Evolutionary conservation across 1,140 invertebrate species (phyloP).

Genomic region (Leptinotarsa undecemlineata): DNA sequence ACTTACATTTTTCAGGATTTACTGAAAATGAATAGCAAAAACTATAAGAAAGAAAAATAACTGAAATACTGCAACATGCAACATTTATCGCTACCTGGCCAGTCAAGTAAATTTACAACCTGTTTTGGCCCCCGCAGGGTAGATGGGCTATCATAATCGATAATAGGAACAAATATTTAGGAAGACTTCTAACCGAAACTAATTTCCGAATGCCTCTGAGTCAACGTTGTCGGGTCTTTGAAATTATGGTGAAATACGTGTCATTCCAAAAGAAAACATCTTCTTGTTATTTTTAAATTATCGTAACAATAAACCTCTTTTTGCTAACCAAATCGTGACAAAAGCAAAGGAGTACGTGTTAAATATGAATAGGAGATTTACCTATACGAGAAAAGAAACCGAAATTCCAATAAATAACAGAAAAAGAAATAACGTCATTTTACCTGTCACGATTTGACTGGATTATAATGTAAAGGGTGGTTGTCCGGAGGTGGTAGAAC

Average conservation of each 20-base stretch:
- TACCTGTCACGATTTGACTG: slow-evolving; percentile 14
- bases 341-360: not conserved
- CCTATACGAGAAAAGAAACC: slow-evolving; percentile 3
- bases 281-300: slow-evolving; percentile 5
- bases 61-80: not conserved
- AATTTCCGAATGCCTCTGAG: not conserved
- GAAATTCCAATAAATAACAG: slow-evolving; percentile 19
- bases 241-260: not conserved
- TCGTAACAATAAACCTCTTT: not conserved
- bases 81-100: not conserved
- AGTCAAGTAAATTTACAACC: slow-evolving; percentile 1
- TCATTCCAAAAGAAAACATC: not conserved
- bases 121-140: not conserved
- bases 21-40: too few relatives aligned
- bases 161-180: slow-evolving; percentile 3
- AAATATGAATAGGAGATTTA: not conserved
- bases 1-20: too few relatives aligned
- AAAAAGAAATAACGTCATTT: slow-evolving; percentile 18
- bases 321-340: not conserved
- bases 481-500: not conserved
- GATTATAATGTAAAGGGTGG: slow-evolving; percentile 15
- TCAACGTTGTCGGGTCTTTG: not conserved
- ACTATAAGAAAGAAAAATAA: too few relatives aligned
- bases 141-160: not conserved
- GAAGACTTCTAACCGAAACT: slow-evolving; percentile 1